Conservation (phyloP, 2,113 vertebrate genomes). For the Siniperca knerii region DNA sequence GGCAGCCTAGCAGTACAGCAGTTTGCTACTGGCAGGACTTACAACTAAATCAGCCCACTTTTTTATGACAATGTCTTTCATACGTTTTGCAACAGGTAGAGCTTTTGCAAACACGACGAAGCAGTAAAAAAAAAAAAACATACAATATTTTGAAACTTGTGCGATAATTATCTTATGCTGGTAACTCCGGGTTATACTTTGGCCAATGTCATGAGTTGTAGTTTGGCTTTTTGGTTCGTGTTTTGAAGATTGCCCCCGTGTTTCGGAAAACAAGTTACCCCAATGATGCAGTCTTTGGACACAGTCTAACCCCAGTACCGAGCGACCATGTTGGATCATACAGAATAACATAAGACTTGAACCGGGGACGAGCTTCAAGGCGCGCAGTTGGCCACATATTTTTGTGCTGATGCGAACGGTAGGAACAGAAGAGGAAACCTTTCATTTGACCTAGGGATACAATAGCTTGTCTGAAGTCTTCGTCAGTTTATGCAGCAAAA, state of each 20-base stretch:
- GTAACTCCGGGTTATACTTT: not conserved
- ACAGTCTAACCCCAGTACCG: slow-evolving; percentile 34
- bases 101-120: not conserved
- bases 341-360: slow-evolving; percentile 51
- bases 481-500: slow-evolving; percentile 77
- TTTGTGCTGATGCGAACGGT: slow-evolving; percentile 57
- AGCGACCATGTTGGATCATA: slow-evolving; percentile 68
- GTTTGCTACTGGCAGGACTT: slow-evolving; percentile 14
- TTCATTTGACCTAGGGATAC: slow-evolving; percentile 38
- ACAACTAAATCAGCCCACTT: slow-evolving; percentile 19
- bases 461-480: slow-evolving; percentile 39
- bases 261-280: slow-evolving; percentile 14
- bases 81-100: slow-evolving; percentile 61
- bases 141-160: not conserved
- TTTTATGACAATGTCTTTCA: slow-evolving; percentile 28
- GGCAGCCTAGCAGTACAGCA: slow-evolving; percentile 20
- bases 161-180: not conserved
- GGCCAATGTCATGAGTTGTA: slow-evolving; percentile 39
- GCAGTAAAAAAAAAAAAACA: not conserved
- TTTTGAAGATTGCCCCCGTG: slow-evolving; percentile 43
- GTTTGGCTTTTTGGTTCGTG: slow-evolving; percentile 22
- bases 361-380: slow-evolving; percentile 30
- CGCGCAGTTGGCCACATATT: slow-evolving; percentile 26
- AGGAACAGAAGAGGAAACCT: slow-evolving; percentile 51
- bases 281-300: slow-evolving; percentile 56